Evolutionary conservation across 2,113 vertebrate species (phyloP), one percentile per base, ranked within the genome.

Genomic region (Bubo blakistoni): DNA sequence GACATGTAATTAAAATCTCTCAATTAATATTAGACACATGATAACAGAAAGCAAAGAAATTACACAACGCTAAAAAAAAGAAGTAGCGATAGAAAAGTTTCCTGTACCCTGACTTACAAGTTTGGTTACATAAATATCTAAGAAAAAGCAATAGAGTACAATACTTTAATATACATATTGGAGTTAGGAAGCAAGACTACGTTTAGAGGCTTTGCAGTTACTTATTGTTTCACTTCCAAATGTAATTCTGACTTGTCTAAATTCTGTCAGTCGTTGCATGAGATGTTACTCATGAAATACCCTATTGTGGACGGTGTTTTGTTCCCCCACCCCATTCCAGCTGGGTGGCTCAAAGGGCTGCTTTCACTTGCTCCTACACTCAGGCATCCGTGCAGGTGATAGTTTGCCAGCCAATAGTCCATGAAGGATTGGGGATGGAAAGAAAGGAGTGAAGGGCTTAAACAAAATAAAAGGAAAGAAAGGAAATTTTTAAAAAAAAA

Each of bases 341-440:
- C 95, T 97, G 97, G 96, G 98, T 98, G 97, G 97, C 96, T 98
- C 97, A 97, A 98, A 98, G 97, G 98, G 95, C 97, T 77, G 92
- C 97, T 98, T 98, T 98, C 97, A 83, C 97, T 98, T 97, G 97
- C 98, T 97, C 90, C 96, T 97, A 94, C 96, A 98, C 92, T 96
- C 98, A 98, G 98, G 98, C 98, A 98, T 97, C 96, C 81, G 65
- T 98, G 98, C 98, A 98, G 98, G 99, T 98, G 98, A 99, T 98
- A 98, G 98, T 95, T 98, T 97, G 98, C 97, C 97, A 98, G 98
- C 98, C 98, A 98, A 98, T 98, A 98, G 98, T 96, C 98, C 98
- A 98, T 96, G 98, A 98, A 98, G 97, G 97, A 96, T 94, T 97
- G 97, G 93, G 88, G 86, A 81, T 94, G 94, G 86, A 96, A 94